Conservation (phyloP, 1,140 invertebrate species). For the Capitella teleta region DNA sequence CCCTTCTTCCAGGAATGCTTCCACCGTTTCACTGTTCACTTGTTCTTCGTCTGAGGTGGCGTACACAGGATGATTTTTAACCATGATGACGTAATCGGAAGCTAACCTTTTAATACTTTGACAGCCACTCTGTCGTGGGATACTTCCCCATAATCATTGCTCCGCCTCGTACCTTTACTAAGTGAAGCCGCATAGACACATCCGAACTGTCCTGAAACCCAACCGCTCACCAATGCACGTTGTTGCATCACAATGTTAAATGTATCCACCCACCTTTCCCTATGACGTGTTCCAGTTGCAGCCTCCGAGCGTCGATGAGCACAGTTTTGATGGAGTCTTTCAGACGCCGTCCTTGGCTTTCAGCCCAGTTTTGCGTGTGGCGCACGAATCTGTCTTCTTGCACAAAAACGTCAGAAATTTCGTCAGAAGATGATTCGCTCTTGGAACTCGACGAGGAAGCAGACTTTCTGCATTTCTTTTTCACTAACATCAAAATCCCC, state of each 20-base stretch:
- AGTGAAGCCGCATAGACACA: conserved; percentile 40
- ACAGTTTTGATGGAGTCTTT: no score
- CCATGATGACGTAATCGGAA: not conserved
- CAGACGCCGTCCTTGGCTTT: no score
- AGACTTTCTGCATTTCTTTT: no score
- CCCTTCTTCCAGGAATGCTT: conserved; percentile 43
- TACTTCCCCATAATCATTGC: conserved; percentile 21
- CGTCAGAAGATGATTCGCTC: no score
- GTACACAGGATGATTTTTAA: not conserved
- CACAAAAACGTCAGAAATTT: no score
- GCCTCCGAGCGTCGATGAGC: conserved; percentile 2
- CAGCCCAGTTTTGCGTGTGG: no score
- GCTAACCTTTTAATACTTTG: conserved; percentile 43
- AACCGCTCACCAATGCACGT: no score
- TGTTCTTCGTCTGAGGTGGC: not conserved
- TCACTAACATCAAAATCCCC: no score
- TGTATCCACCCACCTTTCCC: no score
- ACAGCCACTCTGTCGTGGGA: conserved; percentile 36
- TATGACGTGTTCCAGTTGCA: conserved; percentile 2
- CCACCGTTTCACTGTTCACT: conserved; percentile 29
- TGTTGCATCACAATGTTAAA: no score
- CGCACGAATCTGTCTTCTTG: no score
- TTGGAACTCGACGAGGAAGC: no score
- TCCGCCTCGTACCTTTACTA: conserved; percentile 15
- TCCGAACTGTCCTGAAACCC: conserved; percentile 43